Conservation (phyloP, 2,113 vertebrate genomes). For the Sapayoa aenigma region DNA sequence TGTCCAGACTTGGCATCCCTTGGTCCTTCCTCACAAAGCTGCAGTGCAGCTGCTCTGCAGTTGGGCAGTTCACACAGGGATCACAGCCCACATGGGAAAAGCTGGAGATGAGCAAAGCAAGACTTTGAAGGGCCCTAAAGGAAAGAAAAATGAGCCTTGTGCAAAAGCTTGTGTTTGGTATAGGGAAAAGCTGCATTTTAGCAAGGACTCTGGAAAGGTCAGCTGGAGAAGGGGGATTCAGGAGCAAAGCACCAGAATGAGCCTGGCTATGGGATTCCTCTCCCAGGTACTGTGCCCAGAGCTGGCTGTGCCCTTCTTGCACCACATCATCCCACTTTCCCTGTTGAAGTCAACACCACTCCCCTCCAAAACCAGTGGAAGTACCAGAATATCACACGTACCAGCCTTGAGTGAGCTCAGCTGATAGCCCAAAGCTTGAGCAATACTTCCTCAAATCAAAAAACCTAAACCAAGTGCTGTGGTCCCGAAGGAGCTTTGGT, state of each 20-base stretch:
- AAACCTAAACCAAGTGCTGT: fast-evolving
- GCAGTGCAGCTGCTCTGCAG: not conserved
- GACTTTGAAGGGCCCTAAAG: not conserved
- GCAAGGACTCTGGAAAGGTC: not conserved
- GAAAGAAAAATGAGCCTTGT: not conserved
- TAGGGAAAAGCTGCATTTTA: not conserved
- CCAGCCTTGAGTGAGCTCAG: not conserved
- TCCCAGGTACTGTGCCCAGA: fast-evolving
- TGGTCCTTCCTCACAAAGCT: not conserved
- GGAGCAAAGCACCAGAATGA: not conserved
- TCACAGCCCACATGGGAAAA: not conserved
- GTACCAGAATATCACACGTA: not conserved
- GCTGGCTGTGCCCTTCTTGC: fast-evolving
- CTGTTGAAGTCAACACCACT: not conserved
- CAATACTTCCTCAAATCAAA: not conserved
- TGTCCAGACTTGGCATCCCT: not conserved
- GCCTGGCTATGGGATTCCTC: not conserved
- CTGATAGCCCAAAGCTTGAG: fast-evolving
- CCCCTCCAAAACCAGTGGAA: not conserved
- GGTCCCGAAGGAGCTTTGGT: not conserved
- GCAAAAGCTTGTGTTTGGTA: fast-evolving
- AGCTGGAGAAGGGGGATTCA: not conserved
- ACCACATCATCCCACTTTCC: fast-evolving
- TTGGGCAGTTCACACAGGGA: fast-evolving
- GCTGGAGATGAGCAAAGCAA: not conserved